Evolutionary conservation across 2,888 invertebrate species (phyloP).

Genomic region (Lampropteryx suffumata): DNA sequence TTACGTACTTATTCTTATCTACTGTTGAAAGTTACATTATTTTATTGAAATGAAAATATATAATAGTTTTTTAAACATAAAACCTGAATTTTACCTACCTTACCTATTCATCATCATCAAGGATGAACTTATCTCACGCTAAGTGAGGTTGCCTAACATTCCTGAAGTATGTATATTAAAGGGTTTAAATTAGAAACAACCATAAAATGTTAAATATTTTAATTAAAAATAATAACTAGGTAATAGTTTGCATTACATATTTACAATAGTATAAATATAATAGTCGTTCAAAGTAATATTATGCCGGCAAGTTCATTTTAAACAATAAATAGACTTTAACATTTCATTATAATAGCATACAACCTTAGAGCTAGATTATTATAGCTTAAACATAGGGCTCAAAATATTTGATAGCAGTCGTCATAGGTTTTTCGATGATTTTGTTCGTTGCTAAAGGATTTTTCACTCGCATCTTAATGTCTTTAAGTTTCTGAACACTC

Average conservation of each 20-base stretch:
- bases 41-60: not conserved
- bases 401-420: constrained; percentile 82
- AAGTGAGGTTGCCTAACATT: too few relatives aligned
- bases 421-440: constrained; percentile 81
- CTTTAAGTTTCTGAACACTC: constrained; percentile 89
- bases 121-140: too few relatives aligned
- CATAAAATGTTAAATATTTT: constrained; percentile 61
- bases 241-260: constrained; percentile 62
- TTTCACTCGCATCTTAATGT: constrained; percentile 88
- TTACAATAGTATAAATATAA: constrained; percentile 74
- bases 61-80: not conserved
- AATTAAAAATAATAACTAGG: constrained; percentile 62
- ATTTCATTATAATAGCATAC: constrained; percentile 52
- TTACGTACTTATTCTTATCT: too few relatives aligned
- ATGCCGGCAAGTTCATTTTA: constrained; percentile 79
- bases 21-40: too few relatives aligned
- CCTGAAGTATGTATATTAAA: too few relatives aligned
- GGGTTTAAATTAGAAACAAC: not conserved
- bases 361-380: constrained; percentile 38
- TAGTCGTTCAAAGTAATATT: constrained; percentile 58
- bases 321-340: constrained; percentile 73
- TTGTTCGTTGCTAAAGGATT: constrained; percentile 84
- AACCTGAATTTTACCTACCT: not conserved
- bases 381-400: constrained; percentile 75
- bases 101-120: too few relatives aligned